These are phyloP conservation scores for Liopterus haemorrhoidalis DNA, from an alignment of 2,888 invertebrate species.

Conservation along the genomic window DNA sequence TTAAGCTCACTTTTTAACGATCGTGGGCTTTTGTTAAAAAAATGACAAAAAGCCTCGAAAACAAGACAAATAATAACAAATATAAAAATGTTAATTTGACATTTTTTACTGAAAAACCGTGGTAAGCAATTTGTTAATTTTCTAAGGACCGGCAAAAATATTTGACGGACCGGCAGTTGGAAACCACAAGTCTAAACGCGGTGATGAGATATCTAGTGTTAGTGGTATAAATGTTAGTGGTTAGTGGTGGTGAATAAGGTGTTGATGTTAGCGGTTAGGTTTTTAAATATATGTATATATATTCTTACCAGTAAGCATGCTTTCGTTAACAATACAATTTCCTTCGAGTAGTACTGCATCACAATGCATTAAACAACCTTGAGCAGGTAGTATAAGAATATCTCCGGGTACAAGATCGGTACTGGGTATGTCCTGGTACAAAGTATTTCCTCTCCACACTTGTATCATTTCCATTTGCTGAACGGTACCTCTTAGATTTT, in stretches of 20 bases:
- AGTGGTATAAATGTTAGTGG: too few relatives aligned
- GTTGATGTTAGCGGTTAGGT: background rate
- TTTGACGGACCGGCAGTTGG: background rate
- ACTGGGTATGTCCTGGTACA: slow-evolving; percentile 57
- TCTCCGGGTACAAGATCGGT: slow-evolving; percentile 83
- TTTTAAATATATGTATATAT: background rate
- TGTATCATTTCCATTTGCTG: slow-evolving; percentile 62
- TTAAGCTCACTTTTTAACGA: too few relatives aligned
- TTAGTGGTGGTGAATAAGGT: background rate
- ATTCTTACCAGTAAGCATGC: slow-evolving; percentile 80
- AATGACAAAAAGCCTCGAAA: too few relatives aligned
- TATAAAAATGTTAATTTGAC: too few relatives aligned
- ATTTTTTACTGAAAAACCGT: too few relatives aligned
- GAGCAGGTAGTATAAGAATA: slow-evolving; percentile 72
- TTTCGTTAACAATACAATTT: slow-evolving; percentile 87
- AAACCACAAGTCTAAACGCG: background rate
- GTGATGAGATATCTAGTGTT: too few relatives aligned
- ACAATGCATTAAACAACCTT: slow-evolving; percentile 83
- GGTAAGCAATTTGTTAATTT: background rate
- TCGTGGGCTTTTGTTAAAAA: too few relatives aligned
- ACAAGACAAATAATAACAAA: too few relatives aligned
- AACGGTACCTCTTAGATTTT: slow-evolving; percentile 80
- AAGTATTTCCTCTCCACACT: slow-evolving; percentile 52
- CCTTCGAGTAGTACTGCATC: slow-evolving; percentile 84
- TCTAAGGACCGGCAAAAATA: background rate